Evolutionary conservation across 30 jellyfish, hydroid and myxozoan genomes (phyloP), one percentile per base, ranked within the genome.

Genomic region (Catostylus mosaicus): DNA sequence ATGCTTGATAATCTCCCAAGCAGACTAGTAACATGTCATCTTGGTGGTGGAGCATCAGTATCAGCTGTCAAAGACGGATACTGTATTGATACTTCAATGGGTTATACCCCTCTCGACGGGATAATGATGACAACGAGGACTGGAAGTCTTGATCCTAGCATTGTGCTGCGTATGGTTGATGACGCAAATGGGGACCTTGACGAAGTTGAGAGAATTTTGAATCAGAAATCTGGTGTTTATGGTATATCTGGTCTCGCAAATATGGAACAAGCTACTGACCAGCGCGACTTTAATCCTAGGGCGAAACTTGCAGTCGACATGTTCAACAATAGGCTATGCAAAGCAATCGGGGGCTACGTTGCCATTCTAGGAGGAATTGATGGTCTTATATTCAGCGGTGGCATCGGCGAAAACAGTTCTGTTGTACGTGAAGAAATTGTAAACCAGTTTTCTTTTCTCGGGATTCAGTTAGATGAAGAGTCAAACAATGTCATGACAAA

Each of bases 11-110:
- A 71, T 12, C 54, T 54, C n/a, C 82, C 95, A 1, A 31, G 78
- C 56, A 70, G 84, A 33, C 34, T 84, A 70, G 71, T 90, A 4
- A 75, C 96, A 3, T 83, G 96, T 60, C 97, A 90, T 86, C 76
- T 90, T 3, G 97, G 97, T n/a, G 96, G 92, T 20, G 97, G 97
- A 19, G 78, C 96, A 24, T 81, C 96, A 11, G 89, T 90, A 1
- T 70, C 89, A 0, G 91, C 96, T 1, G 84, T 90, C 45, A 68
- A 75, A 61, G 82, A 90, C 14, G 96, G 97, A 0, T 63, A 23
- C 5, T 75, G 92, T n/a, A 71, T 90, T 29, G 97, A 90, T 51
- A 84, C 96, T 8, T 67, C 96, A 16, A 90, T 90, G 97, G 97
- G 97, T 14, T 66, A 81, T 24, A 90, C 97, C 11, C 96, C 97